Evolutionary conservation across 2,113 vertebrate genomes (phyloP), one percentile per base, ranked within the genome.

Genomic region (Orientallactaga bullata): DNA sequence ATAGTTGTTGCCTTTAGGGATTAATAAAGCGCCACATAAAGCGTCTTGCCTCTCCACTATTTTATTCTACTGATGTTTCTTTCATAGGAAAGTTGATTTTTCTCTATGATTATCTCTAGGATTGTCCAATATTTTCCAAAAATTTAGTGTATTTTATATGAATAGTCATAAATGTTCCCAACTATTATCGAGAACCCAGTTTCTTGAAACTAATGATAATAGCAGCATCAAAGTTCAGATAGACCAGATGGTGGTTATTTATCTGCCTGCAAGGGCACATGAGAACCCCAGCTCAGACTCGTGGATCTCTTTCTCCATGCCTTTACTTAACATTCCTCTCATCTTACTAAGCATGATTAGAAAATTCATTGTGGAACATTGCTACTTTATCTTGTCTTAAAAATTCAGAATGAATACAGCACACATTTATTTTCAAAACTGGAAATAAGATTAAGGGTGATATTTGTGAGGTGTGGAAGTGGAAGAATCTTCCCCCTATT

Each of bases 1-100:
- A 61, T 89, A 63, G 88, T 82, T 95, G 30, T 84, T 95, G 60
- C 47, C 80, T 88, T 83, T 69, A 95, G 86, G 88, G 91, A 96
- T 26, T 72, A 74, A 58, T 88, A 35, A 42, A 80, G 10, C 18
- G 51, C 72, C 60, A 88, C 87, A 94, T 84, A 95, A 97, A 95
- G 95, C 39, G 69, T 0, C 65, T 26, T 37, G 51, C 73, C 35
- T 8, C 39, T 51, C 35, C 69, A 55, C 21, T 77, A n/a, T 96
- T 96, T 89, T 42, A 20, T 88, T 88, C 12, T 74, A 55, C 23
- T 10, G 78, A 77, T 88, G n/a, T 15, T 80, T 68, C 20, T 76
- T 81, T 93, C 42, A 26, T 81, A 78, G 42, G 32, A 93, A 91
- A 15, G 10, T 58, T 83, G 82, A 60, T 65, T 87, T 94, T 92